Evolutionary conservation across 2,888 invertebrate species (phyloP).

Genomic region (Elysia crispata): DNA sequence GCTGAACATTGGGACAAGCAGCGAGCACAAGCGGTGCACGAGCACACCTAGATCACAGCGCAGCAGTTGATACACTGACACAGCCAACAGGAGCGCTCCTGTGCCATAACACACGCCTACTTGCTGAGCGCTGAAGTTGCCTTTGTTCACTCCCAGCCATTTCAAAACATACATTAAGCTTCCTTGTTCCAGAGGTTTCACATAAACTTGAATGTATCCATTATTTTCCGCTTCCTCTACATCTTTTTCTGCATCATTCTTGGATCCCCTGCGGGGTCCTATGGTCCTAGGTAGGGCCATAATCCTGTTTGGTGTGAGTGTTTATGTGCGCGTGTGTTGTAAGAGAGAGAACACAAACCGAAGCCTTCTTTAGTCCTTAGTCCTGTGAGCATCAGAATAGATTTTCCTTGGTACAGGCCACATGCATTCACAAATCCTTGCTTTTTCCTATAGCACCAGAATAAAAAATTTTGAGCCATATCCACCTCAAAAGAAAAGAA

Average conservation of each 20-base stretch:
- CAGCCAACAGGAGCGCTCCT: slow-evolving; percentile 60
- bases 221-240: slow-evolving; percentile 83
- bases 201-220: slow-evolving; percentile 83
- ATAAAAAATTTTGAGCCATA: too few relatives aligned
- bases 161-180: slow-evolving; percentile 68
- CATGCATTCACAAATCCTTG: too few relatives aligned
- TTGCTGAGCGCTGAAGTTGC: slow-evolving; percentile 65
- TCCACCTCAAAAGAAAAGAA: too few relatives aligned
- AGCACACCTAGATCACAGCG: slow-evolving; percentile 70
- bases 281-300: slow-evolving; percentile 65
- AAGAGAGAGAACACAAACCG: too few relatives aligned
- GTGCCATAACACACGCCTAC: slow-evolving; percentile 66
- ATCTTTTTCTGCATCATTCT: slow-evolving; percentile 69
- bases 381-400: too few relatives aligned
- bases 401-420: too few relatives aligned
- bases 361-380: too few relatives aligned
- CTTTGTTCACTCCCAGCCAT: slow-evolving; percentile 69
- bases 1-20: slow-evolving; percentile 74
- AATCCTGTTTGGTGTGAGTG: too few relatives aligned
- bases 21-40: slow-evolving; percentile 71
- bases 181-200: slow-evolving; percentile 73
- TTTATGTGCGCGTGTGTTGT: too few relatives aligned
- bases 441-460: too few relatives aligned
- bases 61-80: slow-evolving; percentile 67
- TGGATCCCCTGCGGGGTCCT: slow-evolving; percentile 67